Conservation (phyloP, 2,888 invertebrate species). For the Chrysomela aeneicollis region DNA sequence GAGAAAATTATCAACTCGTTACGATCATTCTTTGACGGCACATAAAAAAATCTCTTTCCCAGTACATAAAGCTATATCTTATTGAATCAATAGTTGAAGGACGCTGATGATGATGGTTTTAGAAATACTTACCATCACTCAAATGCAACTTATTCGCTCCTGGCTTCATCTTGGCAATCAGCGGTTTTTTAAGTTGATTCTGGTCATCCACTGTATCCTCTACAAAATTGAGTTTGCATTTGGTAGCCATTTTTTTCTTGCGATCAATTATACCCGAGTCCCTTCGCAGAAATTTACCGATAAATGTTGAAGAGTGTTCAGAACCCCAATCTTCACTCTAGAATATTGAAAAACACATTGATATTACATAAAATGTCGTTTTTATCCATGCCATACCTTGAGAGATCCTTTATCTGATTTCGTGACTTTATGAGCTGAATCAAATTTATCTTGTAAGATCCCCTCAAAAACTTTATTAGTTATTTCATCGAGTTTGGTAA, state of each 20-base stretch:
- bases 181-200: constrained; percentile 62
- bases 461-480: constrained; percentile 82
- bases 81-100: too few relatives aligned
- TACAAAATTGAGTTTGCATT: constrained; percentile 48
- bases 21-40: too few relatives aligned
- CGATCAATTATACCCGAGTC: constrained; percentile 65
- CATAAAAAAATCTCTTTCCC: too few relatives aligned
- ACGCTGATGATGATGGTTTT: not conserved
- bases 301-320: constrained; percentile 74
- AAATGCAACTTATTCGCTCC: constrained; percentile 67
- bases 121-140: constrained; percentile 68
- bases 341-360: constrained; percentile 27
- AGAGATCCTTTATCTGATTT: constrained; percentile 67
- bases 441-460: constrained; percentile 71
- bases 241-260: constrained; percentile 53
- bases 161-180: constrained; percentile 75
- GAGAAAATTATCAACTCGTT: too few relatives aligned
- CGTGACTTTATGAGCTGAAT: constrained; percentile 55
- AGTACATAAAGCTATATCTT: too few relatives aligned
- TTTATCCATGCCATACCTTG: constrained; percentile 59
- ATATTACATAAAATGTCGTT: not conserved
- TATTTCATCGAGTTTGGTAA: constrained; percentile 69
- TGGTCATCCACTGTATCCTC: constrained; percentile 42
- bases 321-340: constrained; percentile 78
- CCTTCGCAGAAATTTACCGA: constrained; percentile 71